Evolutionary conservation across 2,888 invertebrate species (phyloP).

Genomic region (Caenorhabditis doughertyi): DNA sequence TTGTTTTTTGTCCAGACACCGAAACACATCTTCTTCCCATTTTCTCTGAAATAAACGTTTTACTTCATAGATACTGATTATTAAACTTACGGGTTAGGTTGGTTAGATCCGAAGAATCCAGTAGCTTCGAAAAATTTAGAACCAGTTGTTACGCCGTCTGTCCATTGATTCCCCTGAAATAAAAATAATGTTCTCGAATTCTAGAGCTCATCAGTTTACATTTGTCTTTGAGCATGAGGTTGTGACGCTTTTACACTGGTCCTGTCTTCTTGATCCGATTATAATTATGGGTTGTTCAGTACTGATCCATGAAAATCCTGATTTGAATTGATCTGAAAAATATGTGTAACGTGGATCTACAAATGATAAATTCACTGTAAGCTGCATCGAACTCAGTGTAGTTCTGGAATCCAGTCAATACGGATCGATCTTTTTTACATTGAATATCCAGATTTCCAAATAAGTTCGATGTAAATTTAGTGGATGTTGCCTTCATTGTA

Average conservation of each 20-base stretch:
- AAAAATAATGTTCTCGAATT: not conserved
- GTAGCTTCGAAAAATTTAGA: not conserved
- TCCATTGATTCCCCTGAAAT: conserved; percentile 28
- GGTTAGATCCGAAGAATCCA: conserved; percentile 5
- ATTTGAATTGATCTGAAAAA: conserved; percentile 11
- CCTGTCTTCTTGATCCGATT: conserved; percentile 18
- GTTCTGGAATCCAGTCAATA: conserved; percentile 31
- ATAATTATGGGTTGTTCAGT: conserved; percentile 8
- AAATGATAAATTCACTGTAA: not conserved
- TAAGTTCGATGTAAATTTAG: not conserved
- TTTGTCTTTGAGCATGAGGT: not conserved
- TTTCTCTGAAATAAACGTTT: not conserved
- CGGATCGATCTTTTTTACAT: conserved; percentile 22
- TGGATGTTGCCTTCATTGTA: not conserved
- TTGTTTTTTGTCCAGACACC: conserved; percentile 26
- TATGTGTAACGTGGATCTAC: not conserved
- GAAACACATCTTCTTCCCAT: conserved; percentile 30
- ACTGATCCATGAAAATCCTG: not conserved
- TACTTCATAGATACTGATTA: not conserved
- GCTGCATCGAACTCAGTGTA: not conserved
- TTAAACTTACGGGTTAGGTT: conserved; percentile 18
- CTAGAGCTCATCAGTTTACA: not conserved
- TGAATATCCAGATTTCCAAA: conserved; percentile 31
- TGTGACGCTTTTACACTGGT: not conserved
- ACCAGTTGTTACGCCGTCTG: conserved; percentile 15